These are phyloP conservation scores for Pomacea maculata DNA, from an alignment of 1,140 invertebrate genomes.

Conservation along the genomic window DNA sequence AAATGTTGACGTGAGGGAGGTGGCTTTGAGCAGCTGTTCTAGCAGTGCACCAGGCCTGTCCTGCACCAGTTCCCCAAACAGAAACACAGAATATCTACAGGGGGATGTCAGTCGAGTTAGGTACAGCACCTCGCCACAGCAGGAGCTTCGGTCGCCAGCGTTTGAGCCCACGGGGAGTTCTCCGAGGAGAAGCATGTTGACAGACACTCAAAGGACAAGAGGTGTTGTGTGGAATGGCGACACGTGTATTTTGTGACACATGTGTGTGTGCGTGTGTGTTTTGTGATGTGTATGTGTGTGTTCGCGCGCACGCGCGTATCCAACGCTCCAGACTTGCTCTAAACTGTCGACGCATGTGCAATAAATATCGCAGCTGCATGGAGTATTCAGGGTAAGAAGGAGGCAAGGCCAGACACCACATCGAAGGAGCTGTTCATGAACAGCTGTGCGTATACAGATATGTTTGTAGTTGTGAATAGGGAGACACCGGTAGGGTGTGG, in stretches of 20 bases:
- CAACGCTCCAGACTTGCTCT: neutral
- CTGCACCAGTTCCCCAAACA: neutral
- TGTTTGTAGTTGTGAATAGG: no score
- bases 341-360: no score
- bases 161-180: neutral
- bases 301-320: neutral
- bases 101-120: neutral
- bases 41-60: neutral
- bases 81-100: neutral
- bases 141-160: neutral
- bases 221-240: neutral
- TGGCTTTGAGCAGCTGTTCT: neutral
- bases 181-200: neutral
- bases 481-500: no score
- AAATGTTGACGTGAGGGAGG: slow-evolving; percentile 15
- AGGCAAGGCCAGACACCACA: no score
- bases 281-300: neutral
- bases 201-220: neutral
- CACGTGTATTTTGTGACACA: neutral
- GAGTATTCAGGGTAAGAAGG: no score
- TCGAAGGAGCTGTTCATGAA: no score
- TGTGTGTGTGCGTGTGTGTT: neutral
- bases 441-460: no score
- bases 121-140: neutral
- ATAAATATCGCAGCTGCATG: no score